Percentiles rank a stretch among this genome's conserved stretches.
Evolutionary conservation across 1,140 invertebrate species (phyloP).

Genomic region (Leptopilina clavipes): DNA sequence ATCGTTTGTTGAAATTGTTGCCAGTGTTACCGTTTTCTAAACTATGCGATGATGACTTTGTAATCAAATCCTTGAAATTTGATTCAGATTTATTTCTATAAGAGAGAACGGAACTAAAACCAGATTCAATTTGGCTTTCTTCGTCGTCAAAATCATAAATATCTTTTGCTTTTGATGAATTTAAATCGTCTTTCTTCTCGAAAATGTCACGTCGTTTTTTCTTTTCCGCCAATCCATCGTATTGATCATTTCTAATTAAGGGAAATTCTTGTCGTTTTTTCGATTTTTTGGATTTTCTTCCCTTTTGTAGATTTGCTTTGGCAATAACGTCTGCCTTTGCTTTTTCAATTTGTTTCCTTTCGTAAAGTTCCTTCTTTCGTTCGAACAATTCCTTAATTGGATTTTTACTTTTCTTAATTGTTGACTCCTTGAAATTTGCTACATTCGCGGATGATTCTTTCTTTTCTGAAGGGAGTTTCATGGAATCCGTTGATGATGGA

Average conservation of each 20-base stretch:
- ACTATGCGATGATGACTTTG: slow-evolving; percentile 31
- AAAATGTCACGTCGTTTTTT: slow-evolving; percentile 65
- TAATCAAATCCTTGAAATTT: slow-evolving; percentile 37
- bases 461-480: slow-evolving; percentile 39
- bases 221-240: slow-evolving; percentile 61
- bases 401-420: slow-evolving; percentile 64
- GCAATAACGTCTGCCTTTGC: background rate
- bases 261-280: slow-evolving; percentile 67
- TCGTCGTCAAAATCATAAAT: slow-evolving; percentile 73
- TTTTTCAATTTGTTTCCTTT: slow-evolving; percentile 58
- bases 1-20: slow-evolving; percentile 47
- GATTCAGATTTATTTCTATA: slow-evolving; percentile 63
- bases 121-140: slow-evolving; percentile 62
- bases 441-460: slow-evolving; percentile 29
- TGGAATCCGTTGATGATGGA: slow-evolving; percentile 59
- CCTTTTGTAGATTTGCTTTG: slow-evolving; percentile 42
- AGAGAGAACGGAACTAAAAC: slow-evolving; percentile 59
- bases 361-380: slow-evolving; percentile 70
- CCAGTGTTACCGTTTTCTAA: slow-evolving; percentile 58
- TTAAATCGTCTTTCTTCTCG: slow-evolving; percentile 50
- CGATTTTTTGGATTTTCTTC: slow-evolving; percentile 63
- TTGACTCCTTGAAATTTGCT: slow-evolving; percentile 48
- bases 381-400: slow-evolving; percentile 72
- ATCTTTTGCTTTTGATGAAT: slow-evolving; percentile 62
- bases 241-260: slow-evolving; percentile 62